These are phyloP conservation scores for Busseola fusca DNA, from an alignment of 2,888 invertebrate genomes.

Conservation along the genomic window DNA sequence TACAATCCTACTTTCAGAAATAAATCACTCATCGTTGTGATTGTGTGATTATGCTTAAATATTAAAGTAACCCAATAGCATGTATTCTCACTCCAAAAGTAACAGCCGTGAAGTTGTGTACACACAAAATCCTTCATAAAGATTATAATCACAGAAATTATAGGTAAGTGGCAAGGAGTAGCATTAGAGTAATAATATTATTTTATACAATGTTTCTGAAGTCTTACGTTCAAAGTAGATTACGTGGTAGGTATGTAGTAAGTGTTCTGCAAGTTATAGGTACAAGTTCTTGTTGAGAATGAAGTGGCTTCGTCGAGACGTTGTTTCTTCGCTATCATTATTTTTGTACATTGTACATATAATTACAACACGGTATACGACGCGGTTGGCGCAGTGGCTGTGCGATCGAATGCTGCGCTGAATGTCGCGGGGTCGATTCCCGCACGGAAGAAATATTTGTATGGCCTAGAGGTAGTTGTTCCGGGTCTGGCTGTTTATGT, in stretches of 20 bases:
- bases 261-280: constrained; percentile 27
- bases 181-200: not conserved
- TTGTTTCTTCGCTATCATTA: not conserved
- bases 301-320: constrained; percentile 13
- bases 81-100: not conserved
- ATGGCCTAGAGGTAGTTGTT: no score
- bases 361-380: no score
- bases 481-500: no score
- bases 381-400: no score
- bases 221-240: constrained; percentile 42
- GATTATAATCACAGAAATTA: constrained; percentile 1
- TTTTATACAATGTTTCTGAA: constrained; percentile 23
- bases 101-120: not conserved
- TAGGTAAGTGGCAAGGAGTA: not conserved
- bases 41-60: not conserved
- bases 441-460: no score
- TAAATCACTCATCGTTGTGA: no score
- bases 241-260: constrained; percentile 26
- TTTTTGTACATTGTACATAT: constrained; percentile 3
- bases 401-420: no score
- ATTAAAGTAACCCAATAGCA: not conserved
- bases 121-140: not conserved
- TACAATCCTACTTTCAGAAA: no score
- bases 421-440: no score
- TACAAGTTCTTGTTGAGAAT: constrained; percentile 15